These are phyloP conservation scores for Coturnix japonica DNA, from an alignment of 2,113 vertebrate genomes.

Conservation along the genomic window DNA sequence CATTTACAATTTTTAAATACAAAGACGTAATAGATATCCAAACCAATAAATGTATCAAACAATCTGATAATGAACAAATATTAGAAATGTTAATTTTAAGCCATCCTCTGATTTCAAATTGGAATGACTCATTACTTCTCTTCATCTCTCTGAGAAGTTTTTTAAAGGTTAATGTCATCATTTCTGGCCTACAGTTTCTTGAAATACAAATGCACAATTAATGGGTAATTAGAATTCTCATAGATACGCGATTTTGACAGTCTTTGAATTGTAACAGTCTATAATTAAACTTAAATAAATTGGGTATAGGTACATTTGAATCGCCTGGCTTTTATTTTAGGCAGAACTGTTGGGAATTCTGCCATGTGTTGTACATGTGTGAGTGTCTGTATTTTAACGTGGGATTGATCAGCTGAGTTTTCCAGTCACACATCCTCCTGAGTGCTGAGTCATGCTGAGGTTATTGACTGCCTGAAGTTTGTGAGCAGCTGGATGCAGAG, in stretches of 20 bases:
- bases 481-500: background rate
- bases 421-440: background rate
- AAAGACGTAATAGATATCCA: background rate
- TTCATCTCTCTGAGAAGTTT: background rate
- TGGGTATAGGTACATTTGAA: background rate
- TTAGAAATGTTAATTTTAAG: conserved; percentile 17
- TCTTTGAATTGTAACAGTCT: background rate
- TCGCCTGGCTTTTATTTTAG: conserved; percentile 29
- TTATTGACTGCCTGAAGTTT: background rate
- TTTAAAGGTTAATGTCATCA: background rate
- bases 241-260: background rate
- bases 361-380: background rate
- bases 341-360: conserved; percentile 23
- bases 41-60: background rate
- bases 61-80: background rate
- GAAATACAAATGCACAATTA: conserved; percentile 41
- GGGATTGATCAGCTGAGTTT: conserved; percentile 17
- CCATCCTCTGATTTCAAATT: background rate
- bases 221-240: conserved; percentile 31
- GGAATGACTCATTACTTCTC: conserved; percentile 7
- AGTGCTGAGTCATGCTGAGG: conserved; percentile 20
- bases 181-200: conserved; percentile 28
- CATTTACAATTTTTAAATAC: background rate
- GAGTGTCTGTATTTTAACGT: background rate
- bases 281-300: background rate